A percentile compares a stretch with the other conserved stretches of the same genome.
Conservation (phyloP, 1,140 invertebrate species). For the Hesperophylax magnus region DNA sequence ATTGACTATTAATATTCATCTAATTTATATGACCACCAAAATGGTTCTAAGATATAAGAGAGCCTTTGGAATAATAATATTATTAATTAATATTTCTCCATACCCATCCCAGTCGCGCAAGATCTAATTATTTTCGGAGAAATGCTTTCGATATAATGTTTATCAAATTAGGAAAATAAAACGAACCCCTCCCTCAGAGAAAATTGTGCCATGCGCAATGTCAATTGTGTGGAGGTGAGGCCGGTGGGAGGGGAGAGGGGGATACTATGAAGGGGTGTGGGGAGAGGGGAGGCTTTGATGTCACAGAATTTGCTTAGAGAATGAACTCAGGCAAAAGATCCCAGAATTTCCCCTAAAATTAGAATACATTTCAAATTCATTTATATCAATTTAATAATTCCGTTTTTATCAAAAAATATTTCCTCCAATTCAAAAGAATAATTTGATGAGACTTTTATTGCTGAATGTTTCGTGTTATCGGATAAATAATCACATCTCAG, state of each 20-base stretch:
- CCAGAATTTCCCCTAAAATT: conserved; percentile 35
- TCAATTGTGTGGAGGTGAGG: no score
- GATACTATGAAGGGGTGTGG: not conserved
- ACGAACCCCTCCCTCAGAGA: conserved; percentile 27
- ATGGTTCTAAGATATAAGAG: no score
- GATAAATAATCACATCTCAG: not conserved
- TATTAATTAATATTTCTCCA: no score
- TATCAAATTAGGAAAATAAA: conserved; percentile 57
- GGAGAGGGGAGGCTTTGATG: conserved; percentile 45
- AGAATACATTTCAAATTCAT: conserved; percentile 56
- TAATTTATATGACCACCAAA: no score
- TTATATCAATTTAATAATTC: conserved; percentile 55
- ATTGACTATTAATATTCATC: no score
- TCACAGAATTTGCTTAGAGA: conserved; percentile 55
- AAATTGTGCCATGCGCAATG: conserved; percentile 30
- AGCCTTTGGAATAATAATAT: no score
- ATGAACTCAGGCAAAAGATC: conserved; percentile 50
- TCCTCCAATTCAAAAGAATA: not conserved
- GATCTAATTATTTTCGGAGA: conserved; percentile 55
- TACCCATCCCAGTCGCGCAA: not conserved
- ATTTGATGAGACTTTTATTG: not conserved
- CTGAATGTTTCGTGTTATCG: not conserved
- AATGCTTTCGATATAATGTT: conserved; percentile 58
- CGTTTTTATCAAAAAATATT: conserved; percentile 1
- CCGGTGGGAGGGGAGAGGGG: not conserved